Evolutionary conservation across 2,888 invertebrate species (phyloP).

Genomic region (Plusia festucae): DNA sequence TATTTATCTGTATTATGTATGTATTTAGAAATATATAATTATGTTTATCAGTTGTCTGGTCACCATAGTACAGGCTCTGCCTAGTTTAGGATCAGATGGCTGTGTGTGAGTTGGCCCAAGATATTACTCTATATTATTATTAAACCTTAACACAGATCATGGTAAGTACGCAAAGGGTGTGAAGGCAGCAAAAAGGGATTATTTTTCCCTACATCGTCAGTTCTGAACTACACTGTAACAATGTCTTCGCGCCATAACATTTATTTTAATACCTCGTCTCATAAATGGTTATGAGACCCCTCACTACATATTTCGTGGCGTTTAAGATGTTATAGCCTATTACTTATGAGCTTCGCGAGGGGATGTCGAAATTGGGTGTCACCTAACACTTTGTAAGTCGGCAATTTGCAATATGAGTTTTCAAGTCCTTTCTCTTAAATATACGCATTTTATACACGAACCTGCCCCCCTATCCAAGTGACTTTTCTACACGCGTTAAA

Average conservation of each 20-base stretch:
- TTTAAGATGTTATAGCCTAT: conserved; percentile 45
- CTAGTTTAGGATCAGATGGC: too few relatives aligned
- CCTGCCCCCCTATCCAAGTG: too few relatives aligned
- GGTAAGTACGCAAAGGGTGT: conserved; percentile 5
- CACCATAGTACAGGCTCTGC: too few relatives aligned
- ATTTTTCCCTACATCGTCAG: conserved; percentile 33
- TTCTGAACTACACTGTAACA: conserved; percentile 33
- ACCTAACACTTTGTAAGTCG: neutral
- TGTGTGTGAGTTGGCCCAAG: too few relatives aligned
- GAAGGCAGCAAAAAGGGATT: conserved; percentile 22
- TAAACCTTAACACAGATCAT: too few relatives aligned
- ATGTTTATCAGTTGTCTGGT: too few relatives aligned
- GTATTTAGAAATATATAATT: too few relatives aligned
- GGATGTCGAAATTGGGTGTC: neutral
- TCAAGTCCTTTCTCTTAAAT: neutral
- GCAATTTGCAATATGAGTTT: conserved; percentile 5
- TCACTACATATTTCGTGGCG: conserved; percentile 48
- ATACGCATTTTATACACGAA: neutral
- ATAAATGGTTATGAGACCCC: conserved; percentile 45
- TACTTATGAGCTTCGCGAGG: conserved; percentile 25
- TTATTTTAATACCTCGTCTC: conserved; percentile 53
- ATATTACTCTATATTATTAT: too few relatives aligned
- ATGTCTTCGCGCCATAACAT: conserved; percentile 40
- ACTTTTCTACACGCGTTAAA: too few relatives aligned
- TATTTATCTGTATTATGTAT: too few relatives aligned